phyloP scores from a whole-genome alignment of 2,797 vertebrate species.

The Acipenser oxyrinchus region DNA sequence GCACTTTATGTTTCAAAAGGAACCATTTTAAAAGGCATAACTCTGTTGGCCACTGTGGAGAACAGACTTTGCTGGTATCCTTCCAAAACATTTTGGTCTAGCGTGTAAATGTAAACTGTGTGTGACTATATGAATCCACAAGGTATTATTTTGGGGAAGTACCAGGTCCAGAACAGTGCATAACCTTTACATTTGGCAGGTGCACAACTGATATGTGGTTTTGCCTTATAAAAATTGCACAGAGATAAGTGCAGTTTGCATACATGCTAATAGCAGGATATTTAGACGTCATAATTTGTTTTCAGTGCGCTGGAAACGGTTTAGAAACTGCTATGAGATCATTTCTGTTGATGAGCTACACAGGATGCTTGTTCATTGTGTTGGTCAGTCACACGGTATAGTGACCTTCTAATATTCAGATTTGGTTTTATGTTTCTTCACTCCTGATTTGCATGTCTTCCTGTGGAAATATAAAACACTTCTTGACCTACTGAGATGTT shows the following conservation, averaged over 20 bases:
- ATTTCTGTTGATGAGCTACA: background rate
- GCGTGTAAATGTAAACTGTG: too few species aligned
- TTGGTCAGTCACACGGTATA: background rate
- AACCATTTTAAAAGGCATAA: too few species aligned
- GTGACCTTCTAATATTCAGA: background rate
- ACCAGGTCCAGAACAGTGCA: background rate
- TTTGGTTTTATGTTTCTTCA: background rate
- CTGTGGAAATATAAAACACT: background rate
- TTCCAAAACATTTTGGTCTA: too few species aligned
- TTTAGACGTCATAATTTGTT: background rate
- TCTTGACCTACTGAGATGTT: background rate
- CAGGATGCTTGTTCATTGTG: background rate
- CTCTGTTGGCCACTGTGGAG: too few species aligned
- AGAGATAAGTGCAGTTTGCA: slow-evolving; percentile 9
- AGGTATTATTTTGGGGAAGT: background rate
- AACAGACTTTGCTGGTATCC: too few species aligned
- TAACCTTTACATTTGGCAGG: slow-evolving; percentile 1
- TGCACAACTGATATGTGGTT: slow-evolving; percentile 3
- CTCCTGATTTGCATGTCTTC: background rate
- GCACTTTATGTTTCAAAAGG: too few species aligned
- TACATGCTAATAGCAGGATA: background rate
- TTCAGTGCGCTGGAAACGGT: background rate
- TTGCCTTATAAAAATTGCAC: background rate
- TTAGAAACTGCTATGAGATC: background rate
- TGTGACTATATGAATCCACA: too few species aligned